These are phyloP conservation scores for Megaceryle maxima DNA, from an alignment of 2,113 vertebrate species.

Conservation along the genomic window DNA sequence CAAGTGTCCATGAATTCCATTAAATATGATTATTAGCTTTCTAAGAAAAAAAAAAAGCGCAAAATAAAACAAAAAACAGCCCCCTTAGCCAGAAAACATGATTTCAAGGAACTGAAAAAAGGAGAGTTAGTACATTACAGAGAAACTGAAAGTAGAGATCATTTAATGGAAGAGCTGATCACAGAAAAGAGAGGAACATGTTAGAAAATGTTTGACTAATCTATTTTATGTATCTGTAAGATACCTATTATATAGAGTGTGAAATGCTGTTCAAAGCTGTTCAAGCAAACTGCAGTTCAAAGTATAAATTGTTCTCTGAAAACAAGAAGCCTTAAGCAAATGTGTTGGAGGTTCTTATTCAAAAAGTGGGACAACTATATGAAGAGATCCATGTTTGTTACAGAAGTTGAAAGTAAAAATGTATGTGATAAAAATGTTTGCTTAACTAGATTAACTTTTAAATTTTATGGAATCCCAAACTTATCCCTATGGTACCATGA, in stretches of 20 bases:
- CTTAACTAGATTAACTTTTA: not conserved
- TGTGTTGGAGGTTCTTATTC: not conserved
- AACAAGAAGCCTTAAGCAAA: not conserved
- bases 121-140: not conserved
- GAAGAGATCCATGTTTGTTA: not conserved
- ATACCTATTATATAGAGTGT: not conserved
- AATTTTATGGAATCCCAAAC: not conserved
- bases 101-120: not conserved
- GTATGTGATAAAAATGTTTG: not conserved
- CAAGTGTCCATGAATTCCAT: not conserved
- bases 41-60: not conserved
- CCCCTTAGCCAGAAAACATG: not conserved
- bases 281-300: not conserved
- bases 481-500: not conserved
- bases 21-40: not conserved
- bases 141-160: not conserved
- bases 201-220: not conserved
- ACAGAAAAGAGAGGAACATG: not conserved
- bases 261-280: not conserved
- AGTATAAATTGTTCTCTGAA: not conserved
- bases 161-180: not conserved
- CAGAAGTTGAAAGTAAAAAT: not conserved
- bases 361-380: not conserved
- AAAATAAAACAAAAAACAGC: not conserved
- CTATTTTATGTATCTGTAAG: not conserved